These are phyloP conservation scores for Thalassarche chlororhynchos DNA, from an alignment of 2,113 vertebrate genomes.

Conservation along the genomic window DNA sequence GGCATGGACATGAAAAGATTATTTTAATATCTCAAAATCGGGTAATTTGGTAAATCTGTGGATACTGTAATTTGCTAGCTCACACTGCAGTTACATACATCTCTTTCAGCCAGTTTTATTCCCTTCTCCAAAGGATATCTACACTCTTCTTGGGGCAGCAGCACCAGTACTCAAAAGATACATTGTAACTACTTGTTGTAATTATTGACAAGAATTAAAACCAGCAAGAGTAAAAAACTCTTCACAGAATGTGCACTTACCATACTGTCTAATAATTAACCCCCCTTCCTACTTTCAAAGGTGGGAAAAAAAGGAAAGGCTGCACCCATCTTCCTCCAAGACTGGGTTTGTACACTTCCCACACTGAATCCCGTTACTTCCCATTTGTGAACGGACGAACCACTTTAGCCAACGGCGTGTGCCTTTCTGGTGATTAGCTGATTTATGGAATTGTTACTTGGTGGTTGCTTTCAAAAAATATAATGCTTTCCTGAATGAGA, in stretches of 20 bases:
- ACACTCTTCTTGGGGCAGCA: not conserved
- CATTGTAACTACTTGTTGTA: not conserved
- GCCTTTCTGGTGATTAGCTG: not conserved
- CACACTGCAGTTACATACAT: fast-evolving
- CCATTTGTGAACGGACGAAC: not conserved
- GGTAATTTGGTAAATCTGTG: not conserved
- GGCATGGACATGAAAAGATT: not conserved
- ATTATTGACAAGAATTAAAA: not conserved
- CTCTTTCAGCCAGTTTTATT: not conserved
- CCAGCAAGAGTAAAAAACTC: not conserved
- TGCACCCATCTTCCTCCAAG: not conserved
- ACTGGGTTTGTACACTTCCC: not conserved
- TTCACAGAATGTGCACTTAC: not conserved
- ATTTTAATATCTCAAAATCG: not conserved
- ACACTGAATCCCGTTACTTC: not conserved
- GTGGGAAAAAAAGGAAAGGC: not conserved
- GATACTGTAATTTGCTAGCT: not conserved
- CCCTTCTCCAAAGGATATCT: not conserved
- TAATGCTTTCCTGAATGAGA: not conserved
- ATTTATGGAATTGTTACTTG: not conserved
- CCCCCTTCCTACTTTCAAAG: not conserved
- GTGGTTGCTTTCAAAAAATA: not conserved
- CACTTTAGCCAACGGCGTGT: not conserved
- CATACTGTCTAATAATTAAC: not conserved
- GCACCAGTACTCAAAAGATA: not conserved